Percentiles rank a stretch among this genome's conserved stretches.
Evolutionary conservation across 2,113 vertebrate species (phyloP).

Genomic region (Cryptotis parvus): DNA sequence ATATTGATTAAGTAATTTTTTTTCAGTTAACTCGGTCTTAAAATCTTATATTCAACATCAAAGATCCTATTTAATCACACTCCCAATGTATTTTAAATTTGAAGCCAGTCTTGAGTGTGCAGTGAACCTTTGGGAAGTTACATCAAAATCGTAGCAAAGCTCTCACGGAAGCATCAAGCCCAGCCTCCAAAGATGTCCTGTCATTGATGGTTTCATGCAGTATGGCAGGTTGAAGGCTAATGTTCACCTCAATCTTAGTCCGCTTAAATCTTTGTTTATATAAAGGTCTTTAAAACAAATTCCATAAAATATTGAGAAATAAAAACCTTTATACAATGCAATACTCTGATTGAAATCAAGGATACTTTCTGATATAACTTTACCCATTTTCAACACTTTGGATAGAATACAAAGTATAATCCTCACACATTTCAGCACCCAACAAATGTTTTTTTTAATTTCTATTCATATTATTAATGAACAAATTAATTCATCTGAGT

Average conservation of each 20-base stretch:
- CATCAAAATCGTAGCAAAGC: not conserved
- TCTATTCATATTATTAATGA: no score
- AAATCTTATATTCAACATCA: slow-evolving; percentile 22
- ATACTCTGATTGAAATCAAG: not conserved
- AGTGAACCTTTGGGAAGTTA: not conserved
- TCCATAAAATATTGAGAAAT: slow-evolving; percentile 12
- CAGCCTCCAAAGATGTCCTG: not conserved
- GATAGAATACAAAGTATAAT: not conserved
- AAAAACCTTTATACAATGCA: not conserved
- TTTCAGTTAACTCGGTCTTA: slow-evolving; percentile 46
- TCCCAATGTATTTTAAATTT: not conserved
- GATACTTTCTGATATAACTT: not conserved
- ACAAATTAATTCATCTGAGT: not conserved
- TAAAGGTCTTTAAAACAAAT: slow-evolving; percentile 17
- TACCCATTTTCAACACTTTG: not conserved
- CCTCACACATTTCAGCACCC: not conserved
- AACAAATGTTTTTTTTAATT: not conserved
- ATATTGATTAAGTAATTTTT: not conserved
- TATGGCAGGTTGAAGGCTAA: not conserved
- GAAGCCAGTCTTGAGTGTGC: slow-evolving; percentile 16
- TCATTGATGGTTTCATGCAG: not conserved
- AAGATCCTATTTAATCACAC: not conserved
- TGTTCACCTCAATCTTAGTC: not conserved
- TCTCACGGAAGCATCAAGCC: not conserved
- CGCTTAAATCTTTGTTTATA: not conserved